A percentile compares a stretch with the other conserved stretches of the same genome.
phyloP scores from a whole-genome alignment of 2,888 invertebrate genomes.

The Hymenopus coronatus region DNA sequence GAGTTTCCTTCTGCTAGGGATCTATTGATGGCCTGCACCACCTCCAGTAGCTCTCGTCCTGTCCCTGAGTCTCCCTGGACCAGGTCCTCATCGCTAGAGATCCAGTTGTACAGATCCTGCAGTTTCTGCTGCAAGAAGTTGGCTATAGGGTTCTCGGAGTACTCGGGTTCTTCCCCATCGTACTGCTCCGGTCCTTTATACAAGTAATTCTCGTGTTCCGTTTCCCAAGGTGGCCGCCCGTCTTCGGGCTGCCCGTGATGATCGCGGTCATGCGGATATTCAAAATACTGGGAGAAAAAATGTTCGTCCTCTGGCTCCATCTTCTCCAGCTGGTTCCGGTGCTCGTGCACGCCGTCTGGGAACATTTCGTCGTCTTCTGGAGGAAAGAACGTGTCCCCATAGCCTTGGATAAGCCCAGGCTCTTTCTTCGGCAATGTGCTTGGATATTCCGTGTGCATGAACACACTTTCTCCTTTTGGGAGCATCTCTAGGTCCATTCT shows the following conservation, averaged over 20 bases:
- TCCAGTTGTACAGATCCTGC: constrained; percentile 55
- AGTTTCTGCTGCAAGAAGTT: constrained; percentile 54
- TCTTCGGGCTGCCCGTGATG: constrained; percentile 35
- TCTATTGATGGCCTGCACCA: constrained; percentile 53
- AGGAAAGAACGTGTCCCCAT: background rate
- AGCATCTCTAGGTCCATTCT: no score
- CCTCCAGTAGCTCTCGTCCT: constrained; percentile 35
- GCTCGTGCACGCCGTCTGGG: background rate
- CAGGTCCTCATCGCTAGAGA: constrained; percentile 49
- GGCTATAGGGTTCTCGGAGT: constrained; percentile 49
- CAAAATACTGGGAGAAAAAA: background rate
- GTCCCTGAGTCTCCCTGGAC: constrained; percentile 22
- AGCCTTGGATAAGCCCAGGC: background rate
- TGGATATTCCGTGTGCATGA: no score
- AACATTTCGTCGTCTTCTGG: background rate
- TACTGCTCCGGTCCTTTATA: constrained; percentile 40
- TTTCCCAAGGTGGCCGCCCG: constrained; percentile 39
- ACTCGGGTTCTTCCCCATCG: constrained; percentile 45
- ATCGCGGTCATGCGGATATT: background rate
- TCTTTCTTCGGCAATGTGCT: background rate
- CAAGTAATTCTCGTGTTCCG: constrained; percentile 45
- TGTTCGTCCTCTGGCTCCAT: background rate
- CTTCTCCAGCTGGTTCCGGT: background rate
- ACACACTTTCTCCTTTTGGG: no score
- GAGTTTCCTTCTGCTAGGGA: constrained; percentile 53